phyloP scores from a whole-genome alignment of 2,797 vertebrate genomes.

The Oophaga sylvatica region DNA sequence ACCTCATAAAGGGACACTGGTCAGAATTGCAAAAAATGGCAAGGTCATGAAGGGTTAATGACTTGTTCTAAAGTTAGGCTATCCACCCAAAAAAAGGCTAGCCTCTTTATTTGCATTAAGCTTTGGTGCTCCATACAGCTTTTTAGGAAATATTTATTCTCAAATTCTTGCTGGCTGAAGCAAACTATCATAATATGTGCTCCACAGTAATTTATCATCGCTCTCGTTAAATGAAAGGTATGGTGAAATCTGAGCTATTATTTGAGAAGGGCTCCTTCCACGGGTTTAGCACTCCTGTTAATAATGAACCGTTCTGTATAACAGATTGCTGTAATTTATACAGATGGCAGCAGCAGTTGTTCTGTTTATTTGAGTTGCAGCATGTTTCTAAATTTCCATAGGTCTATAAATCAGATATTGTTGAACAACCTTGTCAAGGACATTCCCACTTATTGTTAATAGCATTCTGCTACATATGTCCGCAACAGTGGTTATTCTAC shows the following conservation, averaged over 20 bases:
- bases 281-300: background rate
- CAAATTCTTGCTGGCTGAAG: background rate
- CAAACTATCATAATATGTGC: background rate
- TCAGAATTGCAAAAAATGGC: too few relatives aligned
- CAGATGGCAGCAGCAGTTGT: background rate
- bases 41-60: too few relatives aligned
- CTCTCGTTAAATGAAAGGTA: background rate
- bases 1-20: too few relatives aligned
- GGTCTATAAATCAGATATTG: constrained; percentile 26
- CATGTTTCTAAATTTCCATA: constrained; percentile 1
- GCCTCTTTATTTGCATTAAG: too few relatives aligned
- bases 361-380: constrained; percentile 15
- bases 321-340: constrained; percentile 22
- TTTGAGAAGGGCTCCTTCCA: background rate
- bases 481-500: background rate
- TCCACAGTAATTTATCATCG: background rate
- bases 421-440: constrained; percentile 25
- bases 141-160: background rate
- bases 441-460: constrained; percentile 23
- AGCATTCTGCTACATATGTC: constrained; percentile 1
- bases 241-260: background rate
- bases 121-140: background rate
- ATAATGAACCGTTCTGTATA: constrained; percentile 7
- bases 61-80: too few relatives aligned
- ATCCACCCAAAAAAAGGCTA: too few relatives aligned